Evolutionary conservation across 2,797 vertebrate species (phyloP), one percentile per base, ranked within the genome.

Genomic region (Hydrophis major): DNA sequence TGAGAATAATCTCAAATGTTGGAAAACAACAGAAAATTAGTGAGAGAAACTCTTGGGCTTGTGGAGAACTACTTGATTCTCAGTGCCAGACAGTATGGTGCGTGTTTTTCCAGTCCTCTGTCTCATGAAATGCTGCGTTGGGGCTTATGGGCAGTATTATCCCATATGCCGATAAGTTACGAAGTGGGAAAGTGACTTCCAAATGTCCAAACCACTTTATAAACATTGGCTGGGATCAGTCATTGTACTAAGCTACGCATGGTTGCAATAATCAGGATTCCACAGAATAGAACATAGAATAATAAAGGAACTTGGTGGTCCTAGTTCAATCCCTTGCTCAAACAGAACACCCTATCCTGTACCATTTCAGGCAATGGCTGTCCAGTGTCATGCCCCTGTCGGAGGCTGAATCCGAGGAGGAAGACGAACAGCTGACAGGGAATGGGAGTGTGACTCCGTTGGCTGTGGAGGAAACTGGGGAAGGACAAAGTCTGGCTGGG

Each of bases 31-130:
- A n/a, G 53, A 56, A 6, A 69, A 22, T 57, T 14, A 28, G 42
- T 42, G 55, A 28, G 20, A 37, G 22, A 4, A 60, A 16, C n/a
- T 28, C 60, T 13, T 25, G 18, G 88, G 0, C 22, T 60, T 78
- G 63, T 4, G 0, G 18, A 20, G 1, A 4, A 10, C 14, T n/a
- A 10, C 20, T 28, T 47, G 59, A n/a, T 16, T 88, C 16, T 20
- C 8, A 18, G 20, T 1, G 37, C 61, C 42, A 11, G 69, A 42
- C 18, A 60, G 6, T 60, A 27, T 25, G 11, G 56, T 42, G 25
- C 0, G 18, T 7, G 1, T 32, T 28, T 13, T 13, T 83, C 50
- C 27, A 11, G 7, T 1, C 28, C 16, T 4, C 5, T 20, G 11
- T 56, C n/a, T 66, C 14, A 13, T 20, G 4, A 37, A 32, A 28